Percentiles rank a stretch among this genome's conserved stretches.
phyloP scores from a whole-genome alignment of 1,140 invertebrate genomes.

The Sitophilus oryzae region DNA sequence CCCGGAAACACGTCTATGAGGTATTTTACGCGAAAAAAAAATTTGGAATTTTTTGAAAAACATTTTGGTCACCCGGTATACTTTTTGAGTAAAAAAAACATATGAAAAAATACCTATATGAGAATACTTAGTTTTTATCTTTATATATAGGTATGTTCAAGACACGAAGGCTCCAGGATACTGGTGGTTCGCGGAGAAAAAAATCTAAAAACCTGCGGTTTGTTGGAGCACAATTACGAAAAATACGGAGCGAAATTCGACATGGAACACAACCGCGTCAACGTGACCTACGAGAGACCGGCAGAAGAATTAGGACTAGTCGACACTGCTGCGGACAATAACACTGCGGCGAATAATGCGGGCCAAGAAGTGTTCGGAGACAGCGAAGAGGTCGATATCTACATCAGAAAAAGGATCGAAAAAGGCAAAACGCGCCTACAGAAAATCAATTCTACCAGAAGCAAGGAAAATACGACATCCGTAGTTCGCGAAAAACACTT shows the following conservation, averaged over 20 bases:
- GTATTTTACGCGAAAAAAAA: too few relatives aligned
- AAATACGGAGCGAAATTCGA: slow-evolving; percentile 52
- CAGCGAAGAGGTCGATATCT: slow-evolving; percentile 21
- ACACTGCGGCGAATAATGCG: slow-evolving; percentile 30
- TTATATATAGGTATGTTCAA: slow-evolving; percentile 68
- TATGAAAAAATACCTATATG: too few relatives aligned
- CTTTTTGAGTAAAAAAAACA: too few relatives aligned
- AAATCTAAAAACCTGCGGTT: slow-evolving; percentile 67
- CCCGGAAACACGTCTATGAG: too few relatives aligned
- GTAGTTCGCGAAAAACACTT: slow-evolving; percentile 8
- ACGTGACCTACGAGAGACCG: slow-evolving; percentile 11
- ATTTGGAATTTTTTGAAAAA: too few relatives aligned
- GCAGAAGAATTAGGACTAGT: slow-evolving; percentile 36
- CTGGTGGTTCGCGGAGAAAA: slow-evolving; percentile 71
- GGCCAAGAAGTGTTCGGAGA: slow-evolving; percentile 29
- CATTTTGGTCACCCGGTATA: too few relatives aligned
- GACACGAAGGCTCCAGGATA: slow-evolving; percentile 69
- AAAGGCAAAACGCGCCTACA: slow-evolving; percentile 19
- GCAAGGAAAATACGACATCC: slow-evolving; percentile 6
- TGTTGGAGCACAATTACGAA: slow-evolving; percentile 62
- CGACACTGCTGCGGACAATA: slow-evolving; percentile 43
- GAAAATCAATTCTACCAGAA: slow-evolving; percentile 4
- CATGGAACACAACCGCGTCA: slow-evolving; percentile 50
- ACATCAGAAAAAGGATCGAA: slow-evolving; percentile 23
- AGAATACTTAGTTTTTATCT: too few relatives aligned